phyloP scores from a whole-genome alignment of 1,140 invertebrate species.

The Plectrocnemia conspersa region DNA sequence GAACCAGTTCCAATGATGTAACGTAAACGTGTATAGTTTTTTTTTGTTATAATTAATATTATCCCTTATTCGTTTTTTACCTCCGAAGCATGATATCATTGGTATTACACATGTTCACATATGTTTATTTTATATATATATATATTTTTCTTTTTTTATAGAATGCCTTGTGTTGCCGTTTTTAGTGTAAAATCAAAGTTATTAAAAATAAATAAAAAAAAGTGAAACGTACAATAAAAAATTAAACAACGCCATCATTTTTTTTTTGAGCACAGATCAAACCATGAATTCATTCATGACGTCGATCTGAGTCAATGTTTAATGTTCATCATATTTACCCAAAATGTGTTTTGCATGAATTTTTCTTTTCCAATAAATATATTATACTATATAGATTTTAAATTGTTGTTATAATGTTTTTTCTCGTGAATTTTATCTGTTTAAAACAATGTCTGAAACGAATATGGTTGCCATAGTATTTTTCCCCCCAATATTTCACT shows the following conservation, averaged over 20 bases:
- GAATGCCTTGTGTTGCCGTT: slow-evolving; percentile 21
- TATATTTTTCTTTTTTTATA: neutral
- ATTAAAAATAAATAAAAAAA: slow-evolving; percentile 2
- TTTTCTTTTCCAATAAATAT: slow-evolving; percentile 22
- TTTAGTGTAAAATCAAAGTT: slow-evolving; percentile 10
- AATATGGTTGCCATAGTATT: slow-evolving; percentile 22
- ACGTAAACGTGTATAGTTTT: slow-evolving; percentile 15
- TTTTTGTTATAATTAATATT: slow-evolving; percentile 7
- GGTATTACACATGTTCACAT: slow-evolving; percentile 20
- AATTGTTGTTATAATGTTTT: slow-evolving; percentile 30
- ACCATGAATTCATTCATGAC: slow-evolving; percentile 35
- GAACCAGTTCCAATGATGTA: slow-evolving; percentile 27
- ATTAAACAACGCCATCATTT: slow-evolving; percentile 2
- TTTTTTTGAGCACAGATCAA: slow-evolving; percentile 21
- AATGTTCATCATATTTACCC: slow-evolving; percentile 26
- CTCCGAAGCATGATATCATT: slow-evolving; percentile 29
- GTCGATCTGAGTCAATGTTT: slow-evolving; percentile 27
- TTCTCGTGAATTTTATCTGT: slow-evolving; percentile 17
- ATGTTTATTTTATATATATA: slow-evolving; percentile 10
- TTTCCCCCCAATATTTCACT: no score
- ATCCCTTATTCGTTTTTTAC: neutral
- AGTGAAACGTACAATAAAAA: neutral
- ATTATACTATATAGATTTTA: no score
- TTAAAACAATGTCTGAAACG: slow-evolving; percentile 17
- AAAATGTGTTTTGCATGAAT: slow-evolving; percentile 35